phyloP scores from a whole-genome alignment of 2,797 vertebrate species.

The Manis javanica region DNA sequence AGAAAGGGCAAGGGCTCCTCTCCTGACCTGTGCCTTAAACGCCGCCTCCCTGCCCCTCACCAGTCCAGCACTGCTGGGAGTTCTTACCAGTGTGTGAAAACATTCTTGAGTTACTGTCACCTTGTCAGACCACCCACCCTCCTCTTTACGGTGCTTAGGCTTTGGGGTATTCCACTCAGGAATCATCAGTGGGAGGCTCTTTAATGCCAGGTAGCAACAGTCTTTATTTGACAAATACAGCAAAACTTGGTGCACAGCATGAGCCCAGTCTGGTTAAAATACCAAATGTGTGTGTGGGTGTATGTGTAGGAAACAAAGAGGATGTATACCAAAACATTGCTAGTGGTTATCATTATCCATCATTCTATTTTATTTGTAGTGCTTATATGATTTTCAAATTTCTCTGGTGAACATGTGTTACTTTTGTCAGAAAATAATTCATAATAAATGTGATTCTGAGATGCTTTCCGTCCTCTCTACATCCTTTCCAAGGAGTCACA shows the following conservation, averaged over 20 bases:
- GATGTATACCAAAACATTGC: fast-evolving
- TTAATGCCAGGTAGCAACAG: fast-evolving
- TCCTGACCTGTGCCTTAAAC: background rate
- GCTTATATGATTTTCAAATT: background rate
- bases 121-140: no score
- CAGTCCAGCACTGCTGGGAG: background rate
- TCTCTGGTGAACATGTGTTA: background rate
- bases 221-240: background rate
- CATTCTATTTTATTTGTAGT: background rate
- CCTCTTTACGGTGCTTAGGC: fast-evolving
- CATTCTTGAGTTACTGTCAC: background rate
- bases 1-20: background rate
- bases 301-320: fast-evolving
- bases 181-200: fast-evolving
- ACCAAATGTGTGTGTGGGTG: background rate
- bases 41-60: background rate
- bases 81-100: background rate
- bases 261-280: background rate
- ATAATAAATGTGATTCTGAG: background rate
- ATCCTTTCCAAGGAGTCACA: fast-evolving
- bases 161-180: background rate
- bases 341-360: fast-evolving
- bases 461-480: fast-evolving
- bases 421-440: background rate
- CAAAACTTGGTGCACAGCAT: background rate